Percentiles rank a stretch among this genome's conserved stretches.
Evolutionary conservation across 2,888 invertebrate species (phyloP).

Genomic region (Ypsolopha sequella): DNA sequence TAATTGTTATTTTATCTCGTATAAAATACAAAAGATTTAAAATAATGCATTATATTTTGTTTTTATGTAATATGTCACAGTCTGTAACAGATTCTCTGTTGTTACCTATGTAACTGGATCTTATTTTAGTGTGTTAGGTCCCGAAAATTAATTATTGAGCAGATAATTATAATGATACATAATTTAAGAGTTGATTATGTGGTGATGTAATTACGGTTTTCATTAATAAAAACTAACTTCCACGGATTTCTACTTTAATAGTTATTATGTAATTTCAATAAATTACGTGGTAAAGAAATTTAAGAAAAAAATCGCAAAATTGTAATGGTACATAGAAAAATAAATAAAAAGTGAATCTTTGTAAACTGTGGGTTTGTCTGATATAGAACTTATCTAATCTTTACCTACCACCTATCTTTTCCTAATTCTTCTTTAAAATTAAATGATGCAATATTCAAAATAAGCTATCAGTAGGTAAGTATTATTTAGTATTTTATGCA

Average conservation of each 20-base stretch:
- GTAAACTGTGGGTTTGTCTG: constrained; percentile 53
- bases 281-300: constrained; percentile 55
- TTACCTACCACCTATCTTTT: neutral
- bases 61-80: constrained; percentile 33
- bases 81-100: constrained; percentile 34
- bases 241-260: constrained; percentile 67
- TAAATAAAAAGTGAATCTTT: constrained; percentile 67
- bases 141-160: constrained; percentile 54
- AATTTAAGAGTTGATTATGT: constrained; percentile 58
- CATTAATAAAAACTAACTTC: constrained; percentile 65
- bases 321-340: constrained; percentile 65
- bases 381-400: neutral
- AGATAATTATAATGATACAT: constrained; percentile 48
- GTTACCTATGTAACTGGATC: constrained; percentile 46
- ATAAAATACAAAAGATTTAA: constrained; percentile 26
- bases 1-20: constrained; percentile 28
- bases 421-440: neutral
- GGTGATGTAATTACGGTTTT: constrained; percentile 57
- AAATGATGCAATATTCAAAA: neutral
- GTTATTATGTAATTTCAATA: constrained; percentile 57
- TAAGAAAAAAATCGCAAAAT: constrained; percentile 64
- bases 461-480: too few relatives aligned
- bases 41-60: constrained; percentile 23
- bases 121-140: constrained; percentile 53
- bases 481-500: too few relatives aligned